Evolutionary conservation across 2,113 vertebrate genomes (phyloP).

Genomic region (Hipposideros armiger): DNA sequence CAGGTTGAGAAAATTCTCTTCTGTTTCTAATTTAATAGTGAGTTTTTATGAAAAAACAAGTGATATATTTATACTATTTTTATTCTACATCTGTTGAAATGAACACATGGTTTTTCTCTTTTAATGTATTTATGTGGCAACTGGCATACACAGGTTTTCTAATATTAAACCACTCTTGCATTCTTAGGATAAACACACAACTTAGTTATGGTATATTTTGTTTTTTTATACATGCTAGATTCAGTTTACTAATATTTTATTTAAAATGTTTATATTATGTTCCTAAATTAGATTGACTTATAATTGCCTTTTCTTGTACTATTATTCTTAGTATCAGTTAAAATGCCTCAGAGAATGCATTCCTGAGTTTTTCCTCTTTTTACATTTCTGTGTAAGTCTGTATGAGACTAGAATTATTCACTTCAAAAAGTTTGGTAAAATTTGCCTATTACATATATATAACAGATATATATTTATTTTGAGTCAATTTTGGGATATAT

Average conservation of each 20-base stretch:
- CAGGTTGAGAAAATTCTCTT: conserved; percentile 17
- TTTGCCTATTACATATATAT: neutral
- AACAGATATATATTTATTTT: neutral
- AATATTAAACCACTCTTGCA: neutral
- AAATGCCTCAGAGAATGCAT: neutral
- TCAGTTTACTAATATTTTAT: conserved; percentile 54
- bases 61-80: neutral
- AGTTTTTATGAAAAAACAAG: neutral
- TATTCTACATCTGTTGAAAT: conserved; percentile 1
- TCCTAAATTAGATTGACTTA: neutral
- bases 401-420: neutral
- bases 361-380: neutral
- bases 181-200: conserved; percentile 15
- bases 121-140: conserved; percentile 36
- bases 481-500: neutral
- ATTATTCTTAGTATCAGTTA: neutral
- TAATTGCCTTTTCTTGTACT: neutral
- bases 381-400: neutral
- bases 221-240: neutral
- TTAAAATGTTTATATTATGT: neutral
- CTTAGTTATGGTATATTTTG: neutral
- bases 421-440: neutral
- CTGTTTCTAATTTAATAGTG: neutral
- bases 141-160: conserved; percentile 11
- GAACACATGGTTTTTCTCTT: neutral